phyloP scores from a whole-genome alignment of 2,888 invertebrate genomes.

The Cerastis leucographa region DNA sequence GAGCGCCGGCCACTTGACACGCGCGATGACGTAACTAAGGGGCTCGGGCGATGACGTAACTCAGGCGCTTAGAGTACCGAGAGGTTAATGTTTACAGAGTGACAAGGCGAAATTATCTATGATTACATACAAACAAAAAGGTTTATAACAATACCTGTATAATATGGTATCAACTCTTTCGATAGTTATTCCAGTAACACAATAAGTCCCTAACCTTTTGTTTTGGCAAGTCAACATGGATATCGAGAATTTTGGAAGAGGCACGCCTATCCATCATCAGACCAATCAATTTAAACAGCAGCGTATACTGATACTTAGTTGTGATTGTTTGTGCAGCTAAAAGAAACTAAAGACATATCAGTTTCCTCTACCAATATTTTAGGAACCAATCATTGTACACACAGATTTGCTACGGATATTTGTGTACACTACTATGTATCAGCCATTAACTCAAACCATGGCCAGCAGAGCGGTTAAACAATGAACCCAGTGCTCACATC shows the following conservation, averaged over 20 bases:
- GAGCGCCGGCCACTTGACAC: no score
- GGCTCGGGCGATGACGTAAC: no score
- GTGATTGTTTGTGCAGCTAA: constrained; percentile 7
- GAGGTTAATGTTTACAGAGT: neutral
- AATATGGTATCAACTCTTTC: neutral
- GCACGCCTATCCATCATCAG: constrained; percentile 3
- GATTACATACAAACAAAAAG: constrained; percentile 15
- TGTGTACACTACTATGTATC: constrained; percentile 13
- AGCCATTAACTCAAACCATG: constrained; percentile 25
- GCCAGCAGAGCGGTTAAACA: constrained; percentile 46
- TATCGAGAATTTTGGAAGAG: neutral
- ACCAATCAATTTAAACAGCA: constrained; percentile 11
- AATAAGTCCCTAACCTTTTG: neutral
- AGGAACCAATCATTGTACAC: neutral
- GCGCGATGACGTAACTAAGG: no score
- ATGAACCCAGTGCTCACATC: constrained; percentile 31
- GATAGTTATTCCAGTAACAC: neutral
- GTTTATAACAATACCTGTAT: neutral
- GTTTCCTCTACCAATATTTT: neutral
- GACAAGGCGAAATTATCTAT: constrained; percentile 3
- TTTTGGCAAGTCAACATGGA: no score
- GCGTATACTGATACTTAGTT: neutral
- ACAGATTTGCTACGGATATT: constrained; percentile 5
- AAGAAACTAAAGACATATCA: neutral
- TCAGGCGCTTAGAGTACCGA: no score